These are phyloP conservation scores for Capitulum mitella DNA, from an alignment of 2,888 invertebrate genomes.

Conservation along the genomic window DNA sequence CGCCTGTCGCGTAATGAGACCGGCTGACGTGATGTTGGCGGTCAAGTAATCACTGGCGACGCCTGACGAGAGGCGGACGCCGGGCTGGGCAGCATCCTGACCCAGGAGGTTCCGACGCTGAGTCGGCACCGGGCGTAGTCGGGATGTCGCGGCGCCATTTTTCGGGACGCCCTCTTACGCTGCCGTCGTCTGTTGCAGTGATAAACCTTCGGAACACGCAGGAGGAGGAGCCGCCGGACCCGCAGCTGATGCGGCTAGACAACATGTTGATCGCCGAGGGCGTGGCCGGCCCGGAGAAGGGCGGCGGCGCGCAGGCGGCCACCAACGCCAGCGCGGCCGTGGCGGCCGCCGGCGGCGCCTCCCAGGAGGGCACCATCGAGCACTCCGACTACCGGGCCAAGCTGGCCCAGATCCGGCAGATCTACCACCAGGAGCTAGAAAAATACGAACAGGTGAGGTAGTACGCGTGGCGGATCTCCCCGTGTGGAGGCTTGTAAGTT, in stretches of 20 bases:
- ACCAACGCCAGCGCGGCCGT: slow-evolving; percentile 86
- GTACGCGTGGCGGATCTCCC: no score
- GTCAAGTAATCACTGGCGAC: no score
- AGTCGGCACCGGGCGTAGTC: no score
- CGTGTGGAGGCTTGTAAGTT: no score
- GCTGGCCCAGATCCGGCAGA: slow-evolving; percentile 94
- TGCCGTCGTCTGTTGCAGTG: slow-evolving; percentile 50
- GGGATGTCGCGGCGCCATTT: no score
- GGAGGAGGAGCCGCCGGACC: slow-evolving; percentile 97
- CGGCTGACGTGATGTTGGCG: no score
- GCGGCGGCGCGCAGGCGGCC: slow-evolving; percentile 63
- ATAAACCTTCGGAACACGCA: slow-evolving; percentile 91
- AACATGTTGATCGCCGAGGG: slow-evolving; percentile 98
- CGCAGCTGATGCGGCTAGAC: slow-evolving; percentile 95
- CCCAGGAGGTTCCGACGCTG: no score
- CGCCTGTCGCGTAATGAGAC: no score
- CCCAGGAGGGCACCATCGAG: slow-evolving; percentile 84
- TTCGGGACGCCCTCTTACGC: no score
- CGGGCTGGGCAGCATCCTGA: no score
- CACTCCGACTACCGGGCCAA: slow-evolving; percentile 99
- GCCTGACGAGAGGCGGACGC: no score
- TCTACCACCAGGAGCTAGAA: slow-evolving; percentile 97
- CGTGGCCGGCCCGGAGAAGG: slow-evolving; percentile 61
- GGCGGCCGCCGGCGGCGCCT: slow-evolving; percentile 54
- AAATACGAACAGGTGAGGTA: slow-evolving; percentile 96